A percentile compares a stretch with the other conserved stretches of the same genome.
phyloP scores from a whole-genome alignment of 2,113 vertebrate genomes.

The Syngnathoides biaculeatus region DNA sequence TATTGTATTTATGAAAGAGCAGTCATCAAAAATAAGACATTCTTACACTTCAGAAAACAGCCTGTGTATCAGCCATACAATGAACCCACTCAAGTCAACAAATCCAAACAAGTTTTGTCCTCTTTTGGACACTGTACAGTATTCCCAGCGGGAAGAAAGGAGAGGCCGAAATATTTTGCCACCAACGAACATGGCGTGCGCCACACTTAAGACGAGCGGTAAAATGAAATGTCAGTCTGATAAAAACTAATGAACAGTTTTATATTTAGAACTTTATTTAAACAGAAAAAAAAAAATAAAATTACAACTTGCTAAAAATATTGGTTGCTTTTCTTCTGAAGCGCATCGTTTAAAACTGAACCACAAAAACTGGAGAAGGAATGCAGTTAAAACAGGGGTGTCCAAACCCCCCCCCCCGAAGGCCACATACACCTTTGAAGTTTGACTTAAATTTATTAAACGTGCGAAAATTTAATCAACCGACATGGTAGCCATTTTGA shows the following conservation, averaged over 20 bases:
- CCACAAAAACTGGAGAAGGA: slow-evolving; percentile 6
- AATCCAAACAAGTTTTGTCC: slow-evolving; percentile 17
- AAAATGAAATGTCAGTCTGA: slow-evolving; percentile 38
- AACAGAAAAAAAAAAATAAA: slow-evolving; percentile 83
- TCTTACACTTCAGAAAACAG: slow-evolving; percentile 66
- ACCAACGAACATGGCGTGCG: slow-evolving; percentile 19
- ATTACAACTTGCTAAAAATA: slow-evolving; percentile 78
- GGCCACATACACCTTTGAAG: no score
- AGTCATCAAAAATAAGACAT: slow-evolving; percentile 65
- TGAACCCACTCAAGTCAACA: slow-evolving; percentile 39
- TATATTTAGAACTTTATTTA: slow-evolving; percentile 85
- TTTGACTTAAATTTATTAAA: no score
- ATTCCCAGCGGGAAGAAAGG: slow-evolving; percentile 21
- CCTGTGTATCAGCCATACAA: slow-evolving; percentile 45
- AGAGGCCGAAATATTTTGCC: slow-evolving; percentile 23
- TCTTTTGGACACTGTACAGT: slow-evolving; percentile 33
- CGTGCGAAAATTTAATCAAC: no score
- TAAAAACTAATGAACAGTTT: slow-evolving; percentile 46
- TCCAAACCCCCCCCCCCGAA: no score
- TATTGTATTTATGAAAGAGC: slow-evolving; percentile 65
- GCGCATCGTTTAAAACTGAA: slow-evolving; percentile 63
- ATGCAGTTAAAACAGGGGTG: slow-evolving; percentile 35
- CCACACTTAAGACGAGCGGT: slow-evolving; percentile 44
- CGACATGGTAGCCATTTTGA: no score
- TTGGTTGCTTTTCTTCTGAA: slow-evolving; percentile 60